Evolutionary conservation across 2,888 invertebrate genomes (phyloP).

Genomic region (Piscicola geometra): DNA sequence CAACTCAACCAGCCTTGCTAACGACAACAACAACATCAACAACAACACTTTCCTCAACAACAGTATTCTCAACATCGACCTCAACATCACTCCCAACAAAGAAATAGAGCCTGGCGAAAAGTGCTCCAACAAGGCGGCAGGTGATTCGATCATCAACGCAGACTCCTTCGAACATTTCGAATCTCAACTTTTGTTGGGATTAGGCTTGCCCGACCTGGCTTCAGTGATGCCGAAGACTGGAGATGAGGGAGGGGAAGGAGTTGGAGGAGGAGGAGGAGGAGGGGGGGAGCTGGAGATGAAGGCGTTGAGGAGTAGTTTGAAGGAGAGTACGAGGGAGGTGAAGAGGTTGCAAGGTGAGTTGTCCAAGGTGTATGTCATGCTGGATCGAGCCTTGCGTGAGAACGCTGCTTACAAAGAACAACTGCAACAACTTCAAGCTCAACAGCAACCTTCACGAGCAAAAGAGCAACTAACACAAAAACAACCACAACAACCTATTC

Average conservation of each 20-base stretch:
- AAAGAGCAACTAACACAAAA: not conserved
- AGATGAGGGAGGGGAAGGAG: not conserved
- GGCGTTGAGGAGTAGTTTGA: not conserved
- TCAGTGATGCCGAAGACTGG: not conserved
- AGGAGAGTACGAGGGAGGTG: not conserved
- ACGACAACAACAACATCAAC: not conserved
- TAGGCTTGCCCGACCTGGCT: not conserved
- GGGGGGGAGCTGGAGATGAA: conserved; percentile 7
- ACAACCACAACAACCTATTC: no score
- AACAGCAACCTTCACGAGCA: not conserved
- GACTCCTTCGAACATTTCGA: not conserved
- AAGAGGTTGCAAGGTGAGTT: not conserved
- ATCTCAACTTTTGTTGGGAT: not conserved
- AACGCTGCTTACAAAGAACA: not conserved
- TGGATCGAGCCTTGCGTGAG: not conserved
- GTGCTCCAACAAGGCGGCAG: not conserved
- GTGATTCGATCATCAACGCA: not conserved
- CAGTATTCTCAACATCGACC: not conserved
- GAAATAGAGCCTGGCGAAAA: not conserved
- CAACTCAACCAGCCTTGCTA: not conserved
- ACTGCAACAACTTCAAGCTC: not conserved
- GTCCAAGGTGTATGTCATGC: not conserved
- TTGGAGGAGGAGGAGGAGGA: not conserved
- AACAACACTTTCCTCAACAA: not conserved
- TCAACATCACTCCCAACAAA: conserved; percentile 4